Conservation (phyloP, 2,113 vertebrate genomes). For the Heliornis fulica region DNA sequence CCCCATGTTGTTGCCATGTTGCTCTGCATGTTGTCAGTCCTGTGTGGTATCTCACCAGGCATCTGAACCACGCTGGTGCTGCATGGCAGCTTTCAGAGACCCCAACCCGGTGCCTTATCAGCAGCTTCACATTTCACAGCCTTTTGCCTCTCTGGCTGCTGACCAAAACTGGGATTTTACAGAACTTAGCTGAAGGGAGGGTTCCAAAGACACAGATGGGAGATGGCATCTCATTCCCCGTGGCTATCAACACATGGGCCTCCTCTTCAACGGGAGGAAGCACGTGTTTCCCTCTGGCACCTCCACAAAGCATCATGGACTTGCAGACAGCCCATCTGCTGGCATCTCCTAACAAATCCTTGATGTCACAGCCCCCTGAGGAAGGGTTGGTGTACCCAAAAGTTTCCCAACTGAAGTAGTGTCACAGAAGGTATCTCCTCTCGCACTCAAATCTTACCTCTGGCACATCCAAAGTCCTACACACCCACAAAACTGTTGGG, state of each 20-base stretch:
- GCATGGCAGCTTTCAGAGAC: rapidly evolving
- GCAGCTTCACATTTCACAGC: background rate
- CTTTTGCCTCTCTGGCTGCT: background rate
- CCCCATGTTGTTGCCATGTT: too few relatives aligned
- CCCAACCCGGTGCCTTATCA: rapidly evolving
- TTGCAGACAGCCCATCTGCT: background rate
- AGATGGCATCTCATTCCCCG: background rate
- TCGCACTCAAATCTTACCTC: background rate
- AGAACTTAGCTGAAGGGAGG: background rate
- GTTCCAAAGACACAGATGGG: background rate
- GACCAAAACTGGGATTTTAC: background rate
- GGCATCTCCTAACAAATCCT: background rate
- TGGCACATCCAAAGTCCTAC: background rate
- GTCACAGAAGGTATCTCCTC: background rate
- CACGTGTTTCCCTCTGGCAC: background rate
- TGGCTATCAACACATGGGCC: background rate
- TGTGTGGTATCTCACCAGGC: background rate
- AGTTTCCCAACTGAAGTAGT: background rate
- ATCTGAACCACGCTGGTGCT: background rate
- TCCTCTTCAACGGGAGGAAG: background rate
- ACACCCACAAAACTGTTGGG: background rate
- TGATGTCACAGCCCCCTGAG: background rate
- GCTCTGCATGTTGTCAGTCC: background rate
- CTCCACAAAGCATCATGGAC: background rate
- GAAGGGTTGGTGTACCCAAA: background rate